Base-by-base conservation (phyloP, 2,113 vertebrate genomes). In the Eptesicus fuscus region DNA sequence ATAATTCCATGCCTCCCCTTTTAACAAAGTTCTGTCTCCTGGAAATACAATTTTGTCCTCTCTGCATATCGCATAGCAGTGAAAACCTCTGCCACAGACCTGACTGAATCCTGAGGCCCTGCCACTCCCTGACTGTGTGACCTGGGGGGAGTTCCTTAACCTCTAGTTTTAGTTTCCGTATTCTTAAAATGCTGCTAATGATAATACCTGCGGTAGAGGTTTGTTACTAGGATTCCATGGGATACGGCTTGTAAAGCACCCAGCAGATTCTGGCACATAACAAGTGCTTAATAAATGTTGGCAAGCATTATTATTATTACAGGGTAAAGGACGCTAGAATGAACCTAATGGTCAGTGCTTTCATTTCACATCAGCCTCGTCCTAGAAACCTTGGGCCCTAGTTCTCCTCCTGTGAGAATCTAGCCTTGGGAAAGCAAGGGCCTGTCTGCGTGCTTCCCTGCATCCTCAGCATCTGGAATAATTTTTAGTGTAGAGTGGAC, bases 351-450 rank as follows among this genome's bases (percentile, higher is more conserved):
- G 25, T 23, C n/a, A 51, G 10, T 42, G 49, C 22, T 83, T 96
- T 96, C 77, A 69, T 94, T 93, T 97, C 88, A n/a, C n/a, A n/a
- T n/a, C 1, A 95, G 25, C 32, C 49, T 28, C 90, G 40, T 82
- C 30, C 14, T 94, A 5, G 37, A 90, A 95, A 51, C 22, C 22
- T 94, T 88, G 86, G 67, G 83, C 90, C 17, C 65, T 77, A 61
- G 30, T 91, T 91, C n/a, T 71, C 13, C 37, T 74, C 88, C 9
- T 84, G 1, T 91, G 90, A 89, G 49, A 76, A 80, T 44, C 40
- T 65, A 86, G 25, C 23, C 16, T 63, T 88, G 47, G 83, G 74
- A 94, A 95, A 76, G 37, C 70, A 61, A 82, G 47, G 49, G 32
- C 30, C 20, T 67, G 12, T 90, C 40, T 91, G n/a, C n/a, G 88